Percentiles rank a stretch among this genome's conserved stretches.
These are phyloP conservation scores for Andrena chrysosceles DNA, from an alignment of 2,888 invertebrate species.

Conservation along the genomic window DNA sequence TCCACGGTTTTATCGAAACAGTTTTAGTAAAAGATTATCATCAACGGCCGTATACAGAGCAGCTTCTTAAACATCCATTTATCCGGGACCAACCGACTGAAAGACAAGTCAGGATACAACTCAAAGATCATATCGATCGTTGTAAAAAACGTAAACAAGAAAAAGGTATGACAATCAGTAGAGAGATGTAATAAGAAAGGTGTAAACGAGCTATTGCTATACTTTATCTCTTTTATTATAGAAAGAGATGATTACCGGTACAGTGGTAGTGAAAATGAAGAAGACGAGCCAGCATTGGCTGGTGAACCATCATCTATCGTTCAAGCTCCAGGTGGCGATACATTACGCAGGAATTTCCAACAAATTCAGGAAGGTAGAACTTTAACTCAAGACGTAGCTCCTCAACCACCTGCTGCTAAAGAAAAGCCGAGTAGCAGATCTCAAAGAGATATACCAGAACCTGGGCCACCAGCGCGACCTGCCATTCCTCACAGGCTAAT, in stretches of 20 bases:
- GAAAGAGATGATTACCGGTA: constrained; percentile 88
- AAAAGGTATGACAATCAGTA: constrained; percentile 86
- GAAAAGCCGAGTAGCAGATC: constrained; percentile 78
- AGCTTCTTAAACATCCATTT: constrained; percentile 98
- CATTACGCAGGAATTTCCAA: constrained; percentile 98
- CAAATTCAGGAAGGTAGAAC: constrained; percentile 95
- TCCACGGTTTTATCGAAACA: constrained; percentile 99
- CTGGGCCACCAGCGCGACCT: constrained; percentile 94
- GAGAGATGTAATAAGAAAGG: background rate
- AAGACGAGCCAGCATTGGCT: constrained; percentile 95
- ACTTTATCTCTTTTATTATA: constrained; percentile 60
- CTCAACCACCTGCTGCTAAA: constrained; percentile 78
- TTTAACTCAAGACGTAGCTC: constrained; percentile 86
- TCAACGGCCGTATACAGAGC: constrained; percentile 99
- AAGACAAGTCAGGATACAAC: constrained; percentile 98
- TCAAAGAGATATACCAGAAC: constrained; percentile 89
- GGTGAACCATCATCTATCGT: constrained; percentile 98
- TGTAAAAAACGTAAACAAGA: constrained; percentile 98
- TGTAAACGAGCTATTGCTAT: background rate
- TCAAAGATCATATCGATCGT: constrained; percentile 99
- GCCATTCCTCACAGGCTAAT: constrained; percentile 96
- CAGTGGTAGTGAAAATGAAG: constrained; percentile 99
- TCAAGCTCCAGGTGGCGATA: constrained; percentile 96
- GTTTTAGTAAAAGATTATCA: constrained; percentile 99
- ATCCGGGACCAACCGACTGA: constrained; percentile 99